A percentile compares a stretch with the other conserved stretches of the same genome.
Conservation (phyloP, 2,113 vertebrate genomes). For the Hyaena hyaena region DNA sequence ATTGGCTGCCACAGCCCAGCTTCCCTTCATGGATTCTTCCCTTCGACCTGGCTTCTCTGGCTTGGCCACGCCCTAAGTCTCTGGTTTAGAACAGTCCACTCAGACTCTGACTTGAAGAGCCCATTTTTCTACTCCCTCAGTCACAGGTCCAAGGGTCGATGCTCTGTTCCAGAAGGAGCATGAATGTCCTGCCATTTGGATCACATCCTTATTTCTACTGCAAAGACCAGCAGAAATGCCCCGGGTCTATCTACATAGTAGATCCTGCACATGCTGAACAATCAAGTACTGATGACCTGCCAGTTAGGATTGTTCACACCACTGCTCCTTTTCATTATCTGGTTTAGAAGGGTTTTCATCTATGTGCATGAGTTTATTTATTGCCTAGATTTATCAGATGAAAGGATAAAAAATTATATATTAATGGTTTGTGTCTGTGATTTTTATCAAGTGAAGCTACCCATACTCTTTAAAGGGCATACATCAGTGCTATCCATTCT, state of each 20-base stretch:
- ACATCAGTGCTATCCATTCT: not conserved
- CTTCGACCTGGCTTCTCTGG: not conserved
- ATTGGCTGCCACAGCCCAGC: not conserved
- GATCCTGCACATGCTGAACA: not conserved
- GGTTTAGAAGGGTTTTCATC: not conserved
- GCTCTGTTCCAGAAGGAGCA: not conserved
- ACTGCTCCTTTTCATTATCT: not conserved
- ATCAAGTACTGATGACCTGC: not conserved
- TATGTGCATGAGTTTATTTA: not conserved
- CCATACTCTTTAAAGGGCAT: not conserved
- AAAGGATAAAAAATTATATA: not conserved
- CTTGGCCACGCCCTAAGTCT: not conserved
- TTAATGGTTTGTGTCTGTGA: not conserved
- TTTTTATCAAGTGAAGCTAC: not conserved
- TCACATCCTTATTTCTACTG: not conserved
- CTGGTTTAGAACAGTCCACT: not conserved
- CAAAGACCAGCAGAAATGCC: not conserved
- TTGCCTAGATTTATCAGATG: not conserved
- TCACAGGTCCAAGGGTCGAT: rapidly evolving
- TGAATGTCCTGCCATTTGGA: not conserved
- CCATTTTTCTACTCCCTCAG: not conserved
- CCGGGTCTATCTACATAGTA: not conserved
- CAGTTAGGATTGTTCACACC: not conserved
- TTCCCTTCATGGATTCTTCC: not conserved
- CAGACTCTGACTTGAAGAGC: not conserved